Base-by-base conservation (phyloP, 2,888 invertebrate species). In the Macaria notata region DNA sequence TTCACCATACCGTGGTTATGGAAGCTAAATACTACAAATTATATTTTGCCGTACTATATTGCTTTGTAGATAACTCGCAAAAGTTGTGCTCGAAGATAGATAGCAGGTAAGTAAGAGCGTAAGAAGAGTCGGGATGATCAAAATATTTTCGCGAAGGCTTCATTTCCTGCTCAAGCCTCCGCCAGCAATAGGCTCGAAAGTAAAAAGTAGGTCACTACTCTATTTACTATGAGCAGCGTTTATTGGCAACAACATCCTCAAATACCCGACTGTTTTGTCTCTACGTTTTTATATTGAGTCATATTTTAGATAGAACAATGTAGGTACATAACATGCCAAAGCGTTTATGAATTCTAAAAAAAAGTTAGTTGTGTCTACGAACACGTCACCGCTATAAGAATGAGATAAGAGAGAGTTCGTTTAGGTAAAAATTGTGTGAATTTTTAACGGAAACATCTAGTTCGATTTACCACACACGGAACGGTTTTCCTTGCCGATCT, bases 131-230 rank as follows among this genome's bases (percentile, higher is more conserved):
- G 36, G 33, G 44, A 44, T 54, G 44, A 55, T 48, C 54, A 59
- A 55, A 59, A 54, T 55, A 45, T 48, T 59, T 54, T 52, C 46
- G 45, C 42, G 31, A 51, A 44, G 31, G 48, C 38, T 52, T 53
- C 56, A 53, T 56, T 60, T 60, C 53, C 53, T 49, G 51, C 38
- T 19, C 52, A 36, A 46, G 44, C 38, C 55, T 55, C 46, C 52
- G 52, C 19, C 19, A 54, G 54, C 46, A 56, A 51, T 59, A 59
- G 56, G 61, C 65, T 48, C 49, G 46, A 59, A 60, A 57, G 61
- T 55, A 61, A 58, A 65, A 75, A 73, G 59, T 70, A 64, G 73
- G 71, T 69, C 74, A 72, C 72, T 64, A 70, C 67, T 68, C 63
- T 71, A 71, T 69, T 70, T 69, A 70, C 70, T 70, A 70, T 62